Conservation (phyloP, 2,888 invertebrate genomes). For the Drosophila histrio region DNA sequence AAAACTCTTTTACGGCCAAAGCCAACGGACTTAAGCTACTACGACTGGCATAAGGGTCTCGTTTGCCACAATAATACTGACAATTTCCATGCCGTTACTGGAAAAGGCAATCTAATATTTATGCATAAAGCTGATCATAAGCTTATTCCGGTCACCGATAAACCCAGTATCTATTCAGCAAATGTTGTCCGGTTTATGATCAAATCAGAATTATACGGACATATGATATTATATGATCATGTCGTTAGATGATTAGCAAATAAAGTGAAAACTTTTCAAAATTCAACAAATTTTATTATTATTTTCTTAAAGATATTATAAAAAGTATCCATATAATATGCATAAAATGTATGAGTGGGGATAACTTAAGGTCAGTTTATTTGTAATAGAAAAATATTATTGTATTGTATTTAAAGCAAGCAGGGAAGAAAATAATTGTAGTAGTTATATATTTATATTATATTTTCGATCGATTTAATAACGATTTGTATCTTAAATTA, state of each 20-base stretch:
- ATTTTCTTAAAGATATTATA: no score
- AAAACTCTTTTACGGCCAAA: slow-evolving; percentile 28
- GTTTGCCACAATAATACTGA: slow-evolving; percentile 17
- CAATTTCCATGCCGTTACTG: slow-evolving; percentile 12
- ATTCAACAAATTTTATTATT: neutral
- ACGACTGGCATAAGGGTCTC: slow-evolving; percentile 39
- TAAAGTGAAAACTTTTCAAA: neutral
- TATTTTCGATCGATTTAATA: no score
- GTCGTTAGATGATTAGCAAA: slow-evolving; percentile 2
- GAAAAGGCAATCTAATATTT: slow-evolving; percentile 14
- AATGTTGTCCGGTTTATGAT: slow-evolving; percentile 31
- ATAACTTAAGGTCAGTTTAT: no score
- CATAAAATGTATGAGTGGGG: no score
- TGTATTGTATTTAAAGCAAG: no score
- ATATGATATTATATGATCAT: slow-evolving; percentile 44
- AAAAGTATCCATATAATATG: no score
- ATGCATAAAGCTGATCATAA: slow-evolving; percentile 44
- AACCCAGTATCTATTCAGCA: neutral
- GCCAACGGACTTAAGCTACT: slow-evolving; percentile 37
- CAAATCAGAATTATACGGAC: slow-evolving; percentile 18
- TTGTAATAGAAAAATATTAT: no score
- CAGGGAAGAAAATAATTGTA: no score
- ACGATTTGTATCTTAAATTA: no score
- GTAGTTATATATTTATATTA: no score
- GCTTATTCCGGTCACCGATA: slow-evolving; percentile 23